Percentiles rank a stretch among this genome's conserved stretches.
phyloP scores from a whole-genome alignment of 2,888 invertebrate genomes.

The Dryobota labecula region DNA sequence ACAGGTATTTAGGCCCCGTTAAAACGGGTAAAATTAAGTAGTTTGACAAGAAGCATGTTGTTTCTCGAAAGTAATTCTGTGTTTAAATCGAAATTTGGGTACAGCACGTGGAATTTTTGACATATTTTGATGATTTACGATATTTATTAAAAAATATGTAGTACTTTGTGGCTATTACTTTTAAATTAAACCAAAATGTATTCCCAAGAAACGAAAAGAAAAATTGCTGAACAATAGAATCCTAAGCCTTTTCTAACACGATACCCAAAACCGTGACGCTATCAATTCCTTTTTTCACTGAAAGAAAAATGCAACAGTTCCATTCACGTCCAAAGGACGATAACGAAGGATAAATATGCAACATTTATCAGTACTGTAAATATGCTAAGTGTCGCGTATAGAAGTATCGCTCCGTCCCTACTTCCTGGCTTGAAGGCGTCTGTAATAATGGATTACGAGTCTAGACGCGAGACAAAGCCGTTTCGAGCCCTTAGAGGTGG shows the following conservation, averaged over 20 bases:
- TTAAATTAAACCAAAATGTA: neutral
- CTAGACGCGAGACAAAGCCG: slow-evolving; percentile 88
- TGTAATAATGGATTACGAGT: slow-evolving; percentile 89
- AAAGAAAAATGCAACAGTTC: slow-evolving; percentile 85
- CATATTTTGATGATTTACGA: slow-evolving; percentile 4
- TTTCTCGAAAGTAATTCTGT: slow-evolving; percentile 25
- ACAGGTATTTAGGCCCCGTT: neutral
- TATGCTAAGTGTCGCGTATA: slow-evolving; percentile 86
- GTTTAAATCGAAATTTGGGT: slow-evolving; percentile 14
- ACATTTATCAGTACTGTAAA: slow-evolving; percentile 86
- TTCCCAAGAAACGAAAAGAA: neutral
- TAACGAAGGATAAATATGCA: slow-evolving; percentile 83
- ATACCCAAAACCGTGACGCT: slow-evolving; percentile 36
- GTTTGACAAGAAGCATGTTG: neutral
- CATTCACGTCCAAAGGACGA: slow-evolving; percentile 80
- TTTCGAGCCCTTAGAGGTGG: slow-evolving; percentile 79
- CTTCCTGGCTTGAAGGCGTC: slow-evolving; percentile 77
- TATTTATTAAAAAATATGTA: neutral
- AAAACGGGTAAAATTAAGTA: slow-evolving; percentile 19
- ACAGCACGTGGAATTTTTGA: neutral
- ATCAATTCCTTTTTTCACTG: slow-evolving; percentile 62
- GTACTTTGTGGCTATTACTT: neutral
- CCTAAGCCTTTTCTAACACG: slow-evolving; percentile 33
- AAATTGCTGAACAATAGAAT: neutral
- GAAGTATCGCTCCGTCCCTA: slow-evolving; percentile 80